Evolutionary conservation across 2,113 vertebrate species (phyloP).

Genomic region (Gnathonemus longibarbis): DNA sequence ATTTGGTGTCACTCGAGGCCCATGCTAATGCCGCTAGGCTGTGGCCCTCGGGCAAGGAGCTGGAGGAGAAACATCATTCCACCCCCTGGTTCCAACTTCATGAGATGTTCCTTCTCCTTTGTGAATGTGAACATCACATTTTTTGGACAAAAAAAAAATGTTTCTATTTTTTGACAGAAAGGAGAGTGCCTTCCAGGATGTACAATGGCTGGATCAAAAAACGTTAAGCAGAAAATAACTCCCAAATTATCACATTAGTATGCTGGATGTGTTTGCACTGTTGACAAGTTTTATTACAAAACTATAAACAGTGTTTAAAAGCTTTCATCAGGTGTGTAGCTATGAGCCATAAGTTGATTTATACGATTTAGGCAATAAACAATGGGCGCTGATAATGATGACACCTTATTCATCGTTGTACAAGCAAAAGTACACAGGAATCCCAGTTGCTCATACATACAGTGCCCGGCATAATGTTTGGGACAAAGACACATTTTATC

Average conservation of each 20-base stretch:
- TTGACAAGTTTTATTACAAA: neutral
- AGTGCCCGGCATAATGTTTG: too few relatives aligned
- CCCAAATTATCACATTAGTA: neutral
- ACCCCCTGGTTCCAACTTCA: neutral
- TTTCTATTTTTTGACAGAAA: neutral
- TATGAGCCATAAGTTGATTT: neutral
- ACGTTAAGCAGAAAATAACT: neutral
- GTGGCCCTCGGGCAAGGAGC: neutral
- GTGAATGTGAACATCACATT: neutral
- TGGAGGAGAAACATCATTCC: neutral
- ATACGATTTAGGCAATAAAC: constrained; percentile 39
- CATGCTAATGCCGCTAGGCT: neutral
- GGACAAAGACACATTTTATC: too few relatives aligned
- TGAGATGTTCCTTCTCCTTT: neutral
- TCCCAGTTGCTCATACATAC: neutral
- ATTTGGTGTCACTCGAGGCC: neutral
- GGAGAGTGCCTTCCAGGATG: neutral
- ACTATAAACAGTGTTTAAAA: neutral
- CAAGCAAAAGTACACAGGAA: neutral
- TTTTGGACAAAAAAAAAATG: neutral
- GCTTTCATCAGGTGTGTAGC: neutral
- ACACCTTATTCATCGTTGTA: neutral
- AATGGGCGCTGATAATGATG: neutral
- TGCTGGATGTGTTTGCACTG: neutral
- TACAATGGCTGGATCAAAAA: neutral